Conservation (phyloP, 92 coral and sea anemone genomes). For the Phenganax subtilis region DNA sequence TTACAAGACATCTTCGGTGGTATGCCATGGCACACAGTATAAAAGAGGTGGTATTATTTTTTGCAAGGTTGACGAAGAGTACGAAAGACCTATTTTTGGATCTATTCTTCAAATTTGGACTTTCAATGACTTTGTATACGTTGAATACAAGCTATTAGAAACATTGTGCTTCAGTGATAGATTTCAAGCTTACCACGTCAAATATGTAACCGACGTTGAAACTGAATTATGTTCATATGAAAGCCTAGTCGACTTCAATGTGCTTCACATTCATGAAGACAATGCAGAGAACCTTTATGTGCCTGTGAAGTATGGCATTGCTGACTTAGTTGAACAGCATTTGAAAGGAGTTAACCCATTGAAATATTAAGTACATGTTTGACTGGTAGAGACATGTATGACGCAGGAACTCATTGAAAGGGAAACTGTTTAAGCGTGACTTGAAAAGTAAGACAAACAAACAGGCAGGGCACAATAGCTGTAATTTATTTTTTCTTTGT, state of each 20-base stretch:
- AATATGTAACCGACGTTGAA: not conserved
- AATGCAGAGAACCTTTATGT: conserved; percentile 21
- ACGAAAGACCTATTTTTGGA: conserved; percentile 51
- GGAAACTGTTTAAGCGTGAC: too few species aligned
- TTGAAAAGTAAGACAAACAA: too few species aligned
- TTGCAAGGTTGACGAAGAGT: conserved; percentile 37
- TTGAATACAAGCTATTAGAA: conserved; percentile 45
- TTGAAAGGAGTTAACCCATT: conserved; percentile 20
- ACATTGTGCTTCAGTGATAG: conserved; percentile 14
- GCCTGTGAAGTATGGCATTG: not conserved
- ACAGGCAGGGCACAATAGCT: too few species aligned
- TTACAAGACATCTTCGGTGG: conserved; percentile 10
- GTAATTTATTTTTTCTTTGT: too few species aligned
- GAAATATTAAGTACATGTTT: conserved; percentile 2
- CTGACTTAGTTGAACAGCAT: conserved; percentile 34
- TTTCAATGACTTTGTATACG: conserved; percentile 50
- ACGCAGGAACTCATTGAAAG: too few species aligned
- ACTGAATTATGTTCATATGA: conserved; percentile 18
- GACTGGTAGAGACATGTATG: too few species aligned
- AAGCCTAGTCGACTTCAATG: conserved; percentile 24
- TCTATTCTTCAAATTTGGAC: conserved; percentile 42
- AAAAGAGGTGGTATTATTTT: conserved; percentile 23
- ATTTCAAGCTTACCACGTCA: not conserved
- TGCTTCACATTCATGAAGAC: conserved; percentile 32
- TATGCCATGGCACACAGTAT: conserved; percentile 11